These are phyloP conservation scores for Leptinotarsa peninsularis DNA, from an alignment of 2,888 invertebrate species.

Conservation along the genomic window DNA sequence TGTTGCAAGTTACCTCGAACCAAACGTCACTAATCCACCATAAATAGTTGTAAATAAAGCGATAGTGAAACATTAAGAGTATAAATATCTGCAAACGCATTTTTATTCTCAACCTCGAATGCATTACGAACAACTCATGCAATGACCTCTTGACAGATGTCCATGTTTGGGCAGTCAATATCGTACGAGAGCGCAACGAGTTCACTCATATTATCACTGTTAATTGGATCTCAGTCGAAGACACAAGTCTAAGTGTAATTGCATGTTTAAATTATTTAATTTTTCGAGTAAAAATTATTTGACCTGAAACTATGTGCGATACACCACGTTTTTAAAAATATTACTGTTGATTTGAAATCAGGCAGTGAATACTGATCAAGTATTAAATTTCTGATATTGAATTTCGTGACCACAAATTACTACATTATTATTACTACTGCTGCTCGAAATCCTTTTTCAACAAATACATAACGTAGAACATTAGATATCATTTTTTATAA, in stretches of 20 bases:
- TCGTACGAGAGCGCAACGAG: conserved; percentile 22
- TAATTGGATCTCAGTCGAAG: conserved; percentile 24
- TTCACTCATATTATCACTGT: conserved; percentile 21
- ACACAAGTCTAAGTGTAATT: conserved; percentile 2
- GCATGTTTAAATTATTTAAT: no score
- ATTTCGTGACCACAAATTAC: no score
- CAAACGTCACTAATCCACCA: neutral
- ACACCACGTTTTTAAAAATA: no score
- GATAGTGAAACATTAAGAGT: conserved; percentile 20
- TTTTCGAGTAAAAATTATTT: neutral
- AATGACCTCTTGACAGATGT: conserved; percentile 44
- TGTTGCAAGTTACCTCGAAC: neutral
- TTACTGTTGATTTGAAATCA: no score
- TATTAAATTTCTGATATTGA: no score
- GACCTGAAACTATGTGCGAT: no score
- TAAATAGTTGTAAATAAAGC: neutral
- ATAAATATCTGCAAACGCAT: conserved; percentile 27
- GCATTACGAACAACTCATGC: conserved; percentile 38
- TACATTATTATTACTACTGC: no score
- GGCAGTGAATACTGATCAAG: no score
- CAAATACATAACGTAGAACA: no score
- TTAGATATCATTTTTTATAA: no score
- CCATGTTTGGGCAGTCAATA: conserved; percentile 46
- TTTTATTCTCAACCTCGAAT: conserved; percentile 34
- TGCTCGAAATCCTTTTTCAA: no score